Conservation (phyloP, 92 coral and sea anemone species). For the Heteractis magnifica region DNA sequence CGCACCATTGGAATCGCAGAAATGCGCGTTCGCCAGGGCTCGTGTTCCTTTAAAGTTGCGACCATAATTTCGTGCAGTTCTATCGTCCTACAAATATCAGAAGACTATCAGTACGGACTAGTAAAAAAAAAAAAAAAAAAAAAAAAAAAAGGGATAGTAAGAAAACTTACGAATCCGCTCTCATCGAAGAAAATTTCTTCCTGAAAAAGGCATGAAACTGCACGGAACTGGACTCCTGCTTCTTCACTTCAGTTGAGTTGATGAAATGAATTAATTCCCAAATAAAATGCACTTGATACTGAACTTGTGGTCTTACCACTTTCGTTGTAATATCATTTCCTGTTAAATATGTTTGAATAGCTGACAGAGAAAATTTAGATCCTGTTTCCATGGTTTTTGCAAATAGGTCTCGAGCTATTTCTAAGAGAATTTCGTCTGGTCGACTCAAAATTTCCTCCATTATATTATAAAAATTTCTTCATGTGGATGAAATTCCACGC, state of each 20-base stretch:
- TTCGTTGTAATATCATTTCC: conserved; percentile 27
- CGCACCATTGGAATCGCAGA: conserved; percentile 29
- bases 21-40: conserved; percentile 25
- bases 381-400: conserved; percentile 39
- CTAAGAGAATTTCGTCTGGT: conserved; percentile 50
- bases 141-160: not conserved
- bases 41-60: conserved; percentile 13
- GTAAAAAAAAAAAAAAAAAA: no score
- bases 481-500: conserved; percentile 37
- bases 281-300: no score
- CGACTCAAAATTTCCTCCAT: conserved; percentile 41
- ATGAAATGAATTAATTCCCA: no score
- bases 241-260: no score
- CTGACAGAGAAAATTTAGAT: conserved; percentile 25
- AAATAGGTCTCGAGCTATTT: conserved; percentile 37
- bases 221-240: conserved; percentile 16
- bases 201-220: conserved; percentile 10
- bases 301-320: not conserved
- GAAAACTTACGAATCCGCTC: conserved; percentile 27
- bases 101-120: not conserved
- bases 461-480: conserved; percentile 31
- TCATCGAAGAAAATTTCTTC: conserved; percentile 23
- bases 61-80: conserved; percentile 16
- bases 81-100: conserved; percentile 9
- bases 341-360: conserved; percentile 21